Percentiles rank a stretch among this genome's conserved stretches.
Conservation (phyloP, 2,888 invertebrate genomes). For the Lasioglossum calceatum region DNA sequence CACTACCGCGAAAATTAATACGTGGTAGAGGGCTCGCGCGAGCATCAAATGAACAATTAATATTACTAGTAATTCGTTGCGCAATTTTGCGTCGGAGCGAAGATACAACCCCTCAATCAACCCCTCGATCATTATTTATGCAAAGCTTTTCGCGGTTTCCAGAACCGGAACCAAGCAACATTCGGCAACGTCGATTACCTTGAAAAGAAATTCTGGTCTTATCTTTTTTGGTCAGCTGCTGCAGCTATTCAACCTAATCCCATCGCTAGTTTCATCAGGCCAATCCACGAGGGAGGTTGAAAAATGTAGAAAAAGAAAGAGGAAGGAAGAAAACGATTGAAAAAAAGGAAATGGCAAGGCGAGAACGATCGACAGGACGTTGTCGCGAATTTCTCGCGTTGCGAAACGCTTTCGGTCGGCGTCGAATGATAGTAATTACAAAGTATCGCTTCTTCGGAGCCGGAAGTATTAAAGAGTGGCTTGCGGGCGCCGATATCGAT, state of each 20-base stretch:
- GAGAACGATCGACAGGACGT: neutral
- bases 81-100: neutral
- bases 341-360: neutral
- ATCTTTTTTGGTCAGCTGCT: neutral
- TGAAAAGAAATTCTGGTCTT: neutral
- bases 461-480: constrained; percentile 17
- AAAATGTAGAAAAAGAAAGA: neutral
- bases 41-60: constrained; percentile 13
- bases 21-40: neutral
- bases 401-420: neutral
- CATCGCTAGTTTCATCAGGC: neutral
- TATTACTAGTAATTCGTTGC: constrained; percentile 7
- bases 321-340: neutral
- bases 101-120: neutral
- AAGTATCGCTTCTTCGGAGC: constrained; percentile 12
- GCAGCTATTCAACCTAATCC: neutral
- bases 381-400: constrained; percentile 6
- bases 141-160: neutral
- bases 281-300: neutral
- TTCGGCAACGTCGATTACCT: neutral
- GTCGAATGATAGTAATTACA: constrained; percentile 17
- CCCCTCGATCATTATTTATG: constrained; percentile 1
- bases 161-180: neutral
- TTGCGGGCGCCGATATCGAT: neutral
- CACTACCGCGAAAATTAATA: neutral